These are phyloP conservation scores for Lepetodrilus schrolli DNA, from an alignment of 2,888 invertebrate species.

Conservation along the genomic window DNA sequence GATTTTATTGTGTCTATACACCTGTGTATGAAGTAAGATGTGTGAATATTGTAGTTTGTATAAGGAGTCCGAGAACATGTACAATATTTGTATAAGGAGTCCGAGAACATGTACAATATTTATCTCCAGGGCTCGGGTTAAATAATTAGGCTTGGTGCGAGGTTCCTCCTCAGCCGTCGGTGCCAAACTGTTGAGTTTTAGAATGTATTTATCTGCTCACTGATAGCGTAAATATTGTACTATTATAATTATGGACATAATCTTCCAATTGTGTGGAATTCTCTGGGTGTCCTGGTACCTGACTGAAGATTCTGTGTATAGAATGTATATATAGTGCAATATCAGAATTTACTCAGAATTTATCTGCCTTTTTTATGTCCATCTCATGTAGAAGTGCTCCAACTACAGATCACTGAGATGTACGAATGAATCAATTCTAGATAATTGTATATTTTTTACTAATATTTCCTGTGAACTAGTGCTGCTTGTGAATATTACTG, in stretches of 20 bases:
- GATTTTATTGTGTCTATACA: slow-evolving; percentile 19
- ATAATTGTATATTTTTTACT: neutral
- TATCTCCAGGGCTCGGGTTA: neutral
- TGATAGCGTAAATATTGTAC: neutral
- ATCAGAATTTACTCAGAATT: slow-evolving; percentile 23
- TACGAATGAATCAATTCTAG: neutral
- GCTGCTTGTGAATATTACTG: neutral
- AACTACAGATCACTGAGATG: neutral
- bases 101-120: slow-evolving; percentile 1
- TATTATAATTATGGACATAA: neutral
- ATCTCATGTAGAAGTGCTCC: neutral
- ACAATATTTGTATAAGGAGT: neutral
- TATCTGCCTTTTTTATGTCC: neutral
- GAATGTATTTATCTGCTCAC: neutral
- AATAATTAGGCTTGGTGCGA: too few relatives aligned
- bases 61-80: neutral
- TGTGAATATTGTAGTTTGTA: slow-evolving; percentile 3
- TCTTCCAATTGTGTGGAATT: neutral
- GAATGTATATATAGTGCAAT: slow-evolving; percentile 16
- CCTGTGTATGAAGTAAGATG: neutral
- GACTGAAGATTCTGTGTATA: neutral
- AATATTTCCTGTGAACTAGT: neutral
- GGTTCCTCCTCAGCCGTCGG: neutral
- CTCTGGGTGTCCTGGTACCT: neutral
- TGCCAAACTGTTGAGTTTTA: slow-evolving; percentile 18